Percentiles rank a stretch among this genome's conserved stretches.
Conservation (phyloP, 2,113 vertebrate genomes). For the Indri indri region DNA sequence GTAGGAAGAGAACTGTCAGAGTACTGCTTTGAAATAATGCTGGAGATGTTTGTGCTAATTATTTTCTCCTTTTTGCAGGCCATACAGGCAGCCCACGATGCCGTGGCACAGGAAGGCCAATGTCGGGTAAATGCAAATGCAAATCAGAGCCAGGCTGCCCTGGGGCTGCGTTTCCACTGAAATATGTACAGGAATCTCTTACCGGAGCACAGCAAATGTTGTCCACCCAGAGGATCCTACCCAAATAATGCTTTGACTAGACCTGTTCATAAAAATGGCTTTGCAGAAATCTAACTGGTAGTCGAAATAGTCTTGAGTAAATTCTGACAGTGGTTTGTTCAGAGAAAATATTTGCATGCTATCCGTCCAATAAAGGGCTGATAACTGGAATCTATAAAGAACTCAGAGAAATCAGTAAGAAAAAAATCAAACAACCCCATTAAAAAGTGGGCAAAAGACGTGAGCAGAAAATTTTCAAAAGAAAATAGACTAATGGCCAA, state of each 20-base stretch:
- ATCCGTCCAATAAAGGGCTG: too few relatives aligned
- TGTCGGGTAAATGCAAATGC: conserved; percentile 89
- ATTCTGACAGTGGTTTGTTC: neutral
- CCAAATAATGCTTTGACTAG: neutral
- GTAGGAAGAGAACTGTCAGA: conserved; percentile 77
- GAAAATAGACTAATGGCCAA: too few relatives aligned
- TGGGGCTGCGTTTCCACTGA: neutral
- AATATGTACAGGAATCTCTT: neutral
- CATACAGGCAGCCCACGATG: conserved; percentile 93
- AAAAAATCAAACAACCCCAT: too few relatives aligned
- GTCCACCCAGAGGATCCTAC: neutral
- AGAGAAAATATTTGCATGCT: neutral
- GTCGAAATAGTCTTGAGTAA: neutral
- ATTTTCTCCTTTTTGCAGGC: conserved; percentile 81
- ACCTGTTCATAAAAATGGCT: neutral
- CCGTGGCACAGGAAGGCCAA: conserved; percentile 92
- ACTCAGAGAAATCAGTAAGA: too few relatives aligned
- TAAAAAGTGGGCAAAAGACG: too few relatives aligned
- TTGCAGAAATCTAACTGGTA: neutral
- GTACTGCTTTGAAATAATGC: neutral
- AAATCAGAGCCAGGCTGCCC: neutral
- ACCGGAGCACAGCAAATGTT: neutral
- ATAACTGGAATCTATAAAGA: too few relatives aligned
- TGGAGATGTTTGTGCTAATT: neutral
- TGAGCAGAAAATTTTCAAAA: too few relatives aligned